phyloP scores from a whole-genome alignment of 2,797 vertebrate species.

The Falco biarmicus region DNA sequence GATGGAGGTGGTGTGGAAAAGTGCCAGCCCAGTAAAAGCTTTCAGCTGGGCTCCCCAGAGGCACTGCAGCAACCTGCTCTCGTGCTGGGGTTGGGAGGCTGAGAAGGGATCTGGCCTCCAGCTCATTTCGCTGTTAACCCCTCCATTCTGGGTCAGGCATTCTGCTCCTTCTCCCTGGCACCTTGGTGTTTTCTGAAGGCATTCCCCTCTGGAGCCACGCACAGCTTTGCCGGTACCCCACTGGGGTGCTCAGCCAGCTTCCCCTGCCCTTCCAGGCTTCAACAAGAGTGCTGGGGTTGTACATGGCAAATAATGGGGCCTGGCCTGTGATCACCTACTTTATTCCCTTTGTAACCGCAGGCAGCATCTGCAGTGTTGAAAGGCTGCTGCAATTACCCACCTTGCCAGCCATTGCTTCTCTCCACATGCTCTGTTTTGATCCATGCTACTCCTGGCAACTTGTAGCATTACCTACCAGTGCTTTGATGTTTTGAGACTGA shows the following conservation, averaged over 20 bases:
- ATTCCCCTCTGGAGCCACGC: fast-evolving
- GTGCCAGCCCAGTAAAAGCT: constrained; percentile 23
- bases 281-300: background rate
- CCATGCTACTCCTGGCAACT: background rate
- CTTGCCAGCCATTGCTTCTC: background rate
- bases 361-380: background rate
- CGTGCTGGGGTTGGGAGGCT: background rate
- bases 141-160: background rate
- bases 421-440: constrained; percentile 16
- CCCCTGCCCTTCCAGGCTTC: background rate
- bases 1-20: background rate
- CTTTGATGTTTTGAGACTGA: constrained; percentile 50
- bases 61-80: background rate
- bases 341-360: background rate
- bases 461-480: background rate
- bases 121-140: background rate
- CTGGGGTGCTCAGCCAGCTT: background rate
- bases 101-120: background rate
- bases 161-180: background rate
- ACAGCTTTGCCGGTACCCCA: background rate
- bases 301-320: background rate
- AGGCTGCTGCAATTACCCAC: background rate
- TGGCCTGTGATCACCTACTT: background rate
- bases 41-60: background rate
- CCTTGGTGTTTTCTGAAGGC: background rate